Evolutionary conservation across 2,888 invertebrate genomes (phyloP).

Genomic region (Branchellion lobata): DNA sequence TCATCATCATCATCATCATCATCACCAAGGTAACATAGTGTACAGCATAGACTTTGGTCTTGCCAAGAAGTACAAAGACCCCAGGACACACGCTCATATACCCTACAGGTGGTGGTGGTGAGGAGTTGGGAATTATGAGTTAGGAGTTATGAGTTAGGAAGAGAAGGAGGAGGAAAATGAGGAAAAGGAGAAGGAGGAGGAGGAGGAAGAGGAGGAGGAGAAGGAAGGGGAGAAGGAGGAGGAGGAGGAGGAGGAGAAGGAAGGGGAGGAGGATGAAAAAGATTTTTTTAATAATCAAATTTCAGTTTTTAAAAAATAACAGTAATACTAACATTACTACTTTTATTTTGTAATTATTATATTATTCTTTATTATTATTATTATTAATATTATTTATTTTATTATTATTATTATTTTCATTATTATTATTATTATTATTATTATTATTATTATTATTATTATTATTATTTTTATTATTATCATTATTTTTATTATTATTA

Average conservation of each 20-base stretch:
- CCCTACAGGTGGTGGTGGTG: conserved; percentile 15
- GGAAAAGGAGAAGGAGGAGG: neutral
- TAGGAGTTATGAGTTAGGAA: conserved; percentile 59
- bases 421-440: too few relatives aligned
- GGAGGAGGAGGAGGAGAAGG: neutral
- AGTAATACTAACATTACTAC: too few relatives aligned
- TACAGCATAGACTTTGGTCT: conserved; percentile 16
- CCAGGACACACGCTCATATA: conserved; percentile 8
- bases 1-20: too few relatives aligned
- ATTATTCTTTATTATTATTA: too few relatives aligned
- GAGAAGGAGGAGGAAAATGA: neutral
- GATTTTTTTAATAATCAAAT: neutral
- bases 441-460: neutral
- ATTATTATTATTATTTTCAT: too few relatives aligned
- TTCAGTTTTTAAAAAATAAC: too few relatives aligned
- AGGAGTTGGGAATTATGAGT: conserved; percentile 60
- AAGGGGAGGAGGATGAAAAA: neutral
- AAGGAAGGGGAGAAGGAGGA: too few relatives aligned
- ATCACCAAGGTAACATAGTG: neutral
- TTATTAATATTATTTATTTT: too few relatives aligned
- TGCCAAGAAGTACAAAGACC: conserved; percentile 4
- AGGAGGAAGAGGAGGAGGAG: neutral
- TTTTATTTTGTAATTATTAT: too few relatives aligned
- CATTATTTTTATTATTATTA: neutral
- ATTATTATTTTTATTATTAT: neutral